Conservation (phyloP, 35 echinoderm and acorn worm species). For the Acanthaster planci region DNA sequence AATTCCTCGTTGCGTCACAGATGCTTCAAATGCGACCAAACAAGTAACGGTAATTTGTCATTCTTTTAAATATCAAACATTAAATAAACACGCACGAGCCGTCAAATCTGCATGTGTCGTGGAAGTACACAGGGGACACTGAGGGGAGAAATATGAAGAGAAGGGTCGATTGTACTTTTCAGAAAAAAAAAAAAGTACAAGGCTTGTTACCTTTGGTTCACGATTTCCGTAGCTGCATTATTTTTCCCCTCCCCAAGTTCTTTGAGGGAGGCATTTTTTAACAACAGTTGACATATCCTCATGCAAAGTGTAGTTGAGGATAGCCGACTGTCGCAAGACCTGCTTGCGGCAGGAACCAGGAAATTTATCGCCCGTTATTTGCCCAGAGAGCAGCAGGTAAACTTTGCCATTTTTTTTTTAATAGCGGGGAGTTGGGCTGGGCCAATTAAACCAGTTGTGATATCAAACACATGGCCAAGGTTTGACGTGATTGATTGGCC, state of each 20-base stretch:
- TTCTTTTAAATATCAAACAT: too few relatives aligned
- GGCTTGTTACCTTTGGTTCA: neutral
- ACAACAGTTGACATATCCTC: neutral
- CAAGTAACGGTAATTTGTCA: too few relatives aligned
- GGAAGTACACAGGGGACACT: neutral
- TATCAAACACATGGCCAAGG: slow-evolving; percentile 19
- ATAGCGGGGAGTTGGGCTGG: neutral
- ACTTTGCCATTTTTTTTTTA: neutral
- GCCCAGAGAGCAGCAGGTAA: slow-evolving; percentile 2
- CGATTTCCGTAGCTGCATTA: neutral
- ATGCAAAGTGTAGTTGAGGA: too few relatives aligned
- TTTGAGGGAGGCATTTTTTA: neutral
- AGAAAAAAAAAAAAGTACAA: neutral
- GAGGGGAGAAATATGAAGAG: neutral
- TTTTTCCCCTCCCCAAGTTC: neutral
- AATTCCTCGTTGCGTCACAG: too few relatives aligned
- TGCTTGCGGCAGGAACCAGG: neutral
- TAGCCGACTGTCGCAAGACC: neutral
- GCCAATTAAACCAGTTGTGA: slow-evolving; percentile 14
- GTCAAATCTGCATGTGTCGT: neutral
- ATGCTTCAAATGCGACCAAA: too few relatives aligned
- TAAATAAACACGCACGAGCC: neutral
- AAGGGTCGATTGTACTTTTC: slow-evolving; percentile 8
- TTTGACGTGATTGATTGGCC: slow-evolving; percentile 9
- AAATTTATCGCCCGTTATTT: slow-evolving; percentile 14